Base-by-base conservation (phyloP, 2,888 invertebrate species). In the Microdon myrmicae region DNA sequence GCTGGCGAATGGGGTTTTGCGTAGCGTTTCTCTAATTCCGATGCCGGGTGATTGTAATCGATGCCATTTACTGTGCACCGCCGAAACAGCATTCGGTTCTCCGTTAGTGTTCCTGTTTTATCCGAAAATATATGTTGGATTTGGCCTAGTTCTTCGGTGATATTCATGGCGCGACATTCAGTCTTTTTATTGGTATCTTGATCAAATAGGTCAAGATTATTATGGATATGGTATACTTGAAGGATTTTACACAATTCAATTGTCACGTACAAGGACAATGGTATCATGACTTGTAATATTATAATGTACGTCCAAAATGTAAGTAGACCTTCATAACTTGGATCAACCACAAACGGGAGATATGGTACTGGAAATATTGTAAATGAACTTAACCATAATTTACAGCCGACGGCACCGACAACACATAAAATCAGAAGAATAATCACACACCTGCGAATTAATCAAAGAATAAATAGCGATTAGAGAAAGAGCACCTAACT, bases 141-240 rank as follows among this genome's bases (percentile, higher is more conserved):
- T 82, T 98, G 97, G 1, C 98, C 98, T 70, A 98, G 84, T 81
- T 98, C 97, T 79, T 98, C 97, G 0, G 96, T 95, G 67, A 98
- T 96, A 78, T 98, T 97, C 74, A 96, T 85, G 28, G 96, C 96
- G 26, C 96, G 87, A 77, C 96, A 98, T 80, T 95, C 90, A 47
- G 91, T 86, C 69, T 87, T 83, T 71, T 89, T 92, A 77, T 94
- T 90, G 22, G 90, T 90, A 53, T 87, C 84, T 12, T 87, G 84
- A 78, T 97, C 94, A 79, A 90, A 94, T 75, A 98, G 84, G 69
- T 92, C 89, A 8, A 87, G 82, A 79, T 97, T 96, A 72, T 93
- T 88, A 73, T 93, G 91, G 72, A 98, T 96, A 79, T 96, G 94
- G 81, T 90, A 96, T 37, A 96, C 92, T 83, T 98, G 97, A 58